These are phyloP conservation scores for Tinamus guttatus DNA, from an alignment of 2,113 vertebrate genomes.

Conservation along the genomic window DNA sequence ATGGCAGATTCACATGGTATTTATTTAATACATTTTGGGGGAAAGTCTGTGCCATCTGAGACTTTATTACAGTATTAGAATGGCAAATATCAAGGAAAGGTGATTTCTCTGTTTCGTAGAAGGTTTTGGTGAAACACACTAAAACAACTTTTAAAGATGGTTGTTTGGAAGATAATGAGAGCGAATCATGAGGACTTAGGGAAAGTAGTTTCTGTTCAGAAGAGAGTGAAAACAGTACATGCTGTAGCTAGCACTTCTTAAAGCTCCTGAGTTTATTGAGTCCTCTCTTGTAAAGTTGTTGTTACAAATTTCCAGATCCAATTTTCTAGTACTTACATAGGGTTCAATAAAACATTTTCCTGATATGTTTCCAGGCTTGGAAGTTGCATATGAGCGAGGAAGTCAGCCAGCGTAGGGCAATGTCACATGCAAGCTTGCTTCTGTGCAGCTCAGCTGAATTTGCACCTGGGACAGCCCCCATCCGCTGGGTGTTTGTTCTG, in stretches of 20 bases:
- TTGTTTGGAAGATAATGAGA: not conserved
- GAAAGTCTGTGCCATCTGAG: not conserved
- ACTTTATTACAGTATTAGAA: not conserved
- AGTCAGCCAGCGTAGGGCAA: not conserved
- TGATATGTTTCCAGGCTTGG: not conserved
- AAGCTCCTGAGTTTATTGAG: not conserved
- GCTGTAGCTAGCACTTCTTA: not conserved
- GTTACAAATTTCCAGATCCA: not conserved
- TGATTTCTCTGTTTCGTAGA: constrained; percentile 9
- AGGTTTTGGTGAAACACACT: not conserved
- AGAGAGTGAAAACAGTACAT: not conserved
- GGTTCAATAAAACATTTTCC: not conserved
- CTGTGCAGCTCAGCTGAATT: not conserved
- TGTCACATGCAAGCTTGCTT: not conserved
- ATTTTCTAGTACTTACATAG: not conserved
- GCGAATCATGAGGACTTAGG: not conserved
- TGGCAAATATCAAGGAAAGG: not conserved
- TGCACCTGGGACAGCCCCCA: not conserved
- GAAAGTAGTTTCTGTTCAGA: not conserved
- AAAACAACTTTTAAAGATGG: constrained; percentile 10
- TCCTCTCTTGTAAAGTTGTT: not conserved
- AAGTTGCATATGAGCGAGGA: not conserved
- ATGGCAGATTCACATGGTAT: not conserved
- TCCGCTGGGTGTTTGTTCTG: not conserved
- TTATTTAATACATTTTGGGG: not conserved